phyloP scores from a whole-genome alignment of 2,113 vertebrate species.

The Acanthisitta chloris region DNA sequence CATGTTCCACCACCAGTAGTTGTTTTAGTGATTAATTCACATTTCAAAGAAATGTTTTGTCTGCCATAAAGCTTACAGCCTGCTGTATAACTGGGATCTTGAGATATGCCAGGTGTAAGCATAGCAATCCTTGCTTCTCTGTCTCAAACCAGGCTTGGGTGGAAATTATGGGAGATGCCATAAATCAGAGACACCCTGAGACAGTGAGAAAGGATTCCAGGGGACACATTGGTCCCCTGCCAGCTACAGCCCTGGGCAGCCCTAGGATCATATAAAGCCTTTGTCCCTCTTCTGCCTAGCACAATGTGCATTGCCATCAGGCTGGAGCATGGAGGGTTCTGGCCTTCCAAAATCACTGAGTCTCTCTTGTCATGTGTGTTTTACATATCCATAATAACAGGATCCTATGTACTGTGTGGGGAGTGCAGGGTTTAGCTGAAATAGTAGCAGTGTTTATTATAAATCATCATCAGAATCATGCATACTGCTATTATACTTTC shows the following conservation, averaged over 20 bases:
- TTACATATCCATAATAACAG: background rate
- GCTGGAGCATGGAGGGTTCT: background rate
- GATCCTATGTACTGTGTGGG: fast-evolving
- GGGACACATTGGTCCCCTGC: background rate
- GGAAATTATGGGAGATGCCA: background rate
- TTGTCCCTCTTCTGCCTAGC: background rate
- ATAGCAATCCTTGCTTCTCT: background rate
- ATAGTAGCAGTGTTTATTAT: background rate
- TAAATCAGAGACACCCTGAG: background rate
- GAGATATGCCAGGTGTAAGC: background rate
- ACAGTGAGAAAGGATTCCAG: background rate
- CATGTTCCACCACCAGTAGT: background rate
- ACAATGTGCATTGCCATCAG: fast-evolving
- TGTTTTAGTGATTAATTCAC: background rate
- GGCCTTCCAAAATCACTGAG: background rate
- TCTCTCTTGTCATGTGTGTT: background rate
- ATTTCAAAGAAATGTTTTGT: background rate
- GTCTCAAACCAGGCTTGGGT: background rate
- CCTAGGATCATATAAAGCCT: background rate
- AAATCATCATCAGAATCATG: background rate
- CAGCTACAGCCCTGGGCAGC: background rate
- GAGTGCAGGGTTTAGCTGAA: background rate
- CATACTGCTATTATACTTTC: background rate
- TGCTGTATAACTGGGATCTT: background rate
- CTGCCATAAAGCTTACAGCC: background rate